phyloP scores from a whole-genome alignment of 2,888 invertebrate species.

The Eupithecia vulgata region DNA sequence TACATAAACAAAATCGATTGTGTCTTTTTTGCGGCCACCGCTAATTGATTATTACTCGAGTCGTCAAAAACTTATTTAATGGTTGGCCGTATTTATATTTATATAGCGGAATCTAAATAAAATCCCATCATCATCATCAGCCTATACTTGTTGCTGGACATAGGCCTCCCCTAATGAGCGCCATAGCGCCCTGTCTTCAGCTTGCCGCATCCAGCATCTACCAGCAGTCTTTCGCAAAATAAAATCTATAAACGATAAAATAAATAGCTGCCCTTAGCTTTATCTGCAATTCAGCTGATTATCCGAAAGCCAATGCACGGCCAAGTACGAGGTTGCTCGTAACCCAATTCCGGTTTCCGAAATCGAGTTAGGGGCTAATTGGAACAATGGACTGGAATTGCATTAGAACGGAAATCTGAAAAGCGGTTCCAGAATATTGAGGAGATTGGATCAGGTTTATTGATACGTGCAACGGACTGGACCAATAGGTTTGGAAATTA shows the following conservation, averaged over 20 bases:
- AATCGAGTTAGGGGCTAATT: conserved; percentile 10
- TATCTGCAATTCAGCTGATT: not conserved
- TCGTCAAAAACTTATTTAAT: not conserved
- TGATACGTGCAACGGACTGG: not conserved
- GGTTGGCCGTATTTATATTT: not conserved
- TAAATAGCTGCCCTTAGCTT: not conserved
- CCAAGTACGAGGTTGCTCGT: not conserved
- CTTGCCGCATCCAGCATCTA: too few species aligned
- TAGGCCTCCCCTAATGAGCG: too few species aligned
- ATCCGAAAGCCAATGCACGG: not conserved
- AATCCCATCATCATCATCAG: too few species aligned
- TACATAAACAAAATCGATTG: too few species aligned
- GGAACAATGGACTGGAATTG: conserved; percentile 8
- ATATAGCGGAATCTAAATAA: not conserved
- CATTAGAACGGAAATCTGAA: not conserved
- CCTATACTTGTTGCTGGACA: too few species aligned
- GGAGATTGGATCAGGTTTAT: not conserved
- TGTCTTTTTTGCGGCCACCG: not conserved
- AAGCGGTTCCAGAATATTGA: conserved; percentile 5
- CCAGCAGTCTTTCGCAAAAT: too few species aligned
- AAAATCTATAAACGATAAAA: too few species aligned
- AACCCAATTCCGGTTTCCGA: not conserved
- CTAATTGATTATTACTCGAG: not conserved
- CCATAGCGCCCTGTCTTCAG: too few species aligned
- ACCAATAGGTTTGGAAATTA: not conserved